Base-by-base conservation (phyloP, 2,113 vertebrate species). In the Dipodomys ordii region DNA sequence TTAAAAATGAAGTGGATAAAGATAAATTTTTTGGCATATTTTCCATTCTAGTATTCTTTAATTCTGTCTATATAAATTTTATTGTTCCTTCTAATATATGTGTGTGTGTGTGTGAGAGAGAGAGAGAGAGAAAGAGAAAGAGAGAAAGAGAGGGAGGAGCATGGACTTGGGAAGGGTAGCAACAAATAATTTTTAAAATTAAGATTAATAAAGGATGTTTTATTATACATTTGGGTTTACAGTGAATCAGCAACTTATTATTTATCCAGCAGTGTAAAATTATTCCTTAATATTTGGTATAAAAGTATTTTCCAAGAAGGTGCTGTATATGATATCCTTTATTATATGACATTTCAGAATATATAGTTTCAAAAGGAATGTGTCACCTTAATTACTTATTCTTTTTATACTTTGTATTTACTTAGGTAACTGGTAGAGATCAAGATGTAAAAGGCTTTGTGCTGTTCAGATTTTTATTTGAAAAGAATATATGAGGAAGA, bases 211-310 rank as follows among this genome's bases (percentile, higher is more conserved):
- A 57, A 57, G n/a, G 60, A 32, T 87, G 35, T 57, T 32, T 78
- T 62, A 46, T 84, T 10, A 27, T 49, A 49, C 53, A 57, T 57
- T 57, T 57, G 15, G 53, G 53, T 57, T 18, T 20, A 67, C n/a
- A 73, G n/a, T 84, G 32, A 39, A 62, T 92, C 80, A 86, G 32
- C 30, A 65, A 10, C 81, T 82, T 72, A 74, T 73, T 89, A 93
- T 90, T 94, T 65, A 82, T 84, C n/a, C 28, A 4, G 30, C 6
- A 69, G 23, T 88, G 39, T 87, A 83, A 65, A 80, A 28, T 69
- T 78, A 88, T 46, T 97, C 84, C 39, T 83, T 89, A 80, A 80
- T 88, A 39, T 44, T 39, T 93, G 64, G 62, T 86, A 82, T 57
- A 64, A 88, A 39, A 57, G 39, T 74, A 25, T 60, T 91, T 94